phyloP scores from a whole-genome alignment of 2,888 invertebrate genomes.

The Parnassius mnemosyne region DNA sequence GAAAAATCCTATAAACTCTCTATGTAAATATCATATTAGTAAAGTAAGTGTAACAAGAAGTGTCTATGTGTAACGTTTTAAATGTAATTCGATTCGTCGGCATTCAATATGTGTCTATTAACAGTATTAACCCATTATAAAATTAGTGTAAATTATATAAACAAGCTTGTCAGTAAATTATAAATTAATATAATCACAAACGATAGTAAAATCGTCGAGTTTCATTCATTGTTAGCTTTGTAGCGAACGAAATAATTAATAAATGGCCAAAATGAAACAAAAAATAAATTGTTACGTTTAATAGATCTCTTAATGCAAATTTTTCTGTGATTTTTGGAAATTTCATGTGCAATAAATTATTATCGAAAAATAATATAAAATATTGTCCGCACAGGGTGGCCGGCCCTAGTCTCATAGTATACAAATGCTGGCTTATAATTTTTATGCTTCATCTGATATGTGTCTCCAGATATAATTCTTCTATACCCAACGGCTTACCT shows the following conservation, averaged over 20 bases:
- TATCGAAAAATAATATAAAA: slow-evolving; percentile 19
- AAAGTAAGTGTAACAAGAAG: slow-evolving; percentile 18
- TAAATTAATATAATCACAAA: background rate
- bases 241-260: background rate
- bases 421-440: slow-evolving; percentile 5
- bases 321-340: slow-evolving; percentile 64
- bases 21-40: slow-evolving; percentile 23
- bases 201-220: background rate
- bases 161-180: background rate
- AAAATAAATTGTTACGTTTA: slow-evolving; percentile 31
- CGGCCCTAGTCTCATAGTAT: slow-evolving; percentile 50
- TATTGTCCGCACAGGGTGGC: slow-evolving; percentile 45
- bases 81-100: slow-evolving; percentile 1
- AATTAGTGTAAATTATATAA: slow-evolving; percentile 8
- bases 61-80: slow-evolving; percentile 4
- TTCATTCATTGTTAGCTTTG: background rate
- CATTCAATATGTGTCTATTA: slow-evolving; percentile 7
- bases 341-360: slow-evolving; percentile 62
- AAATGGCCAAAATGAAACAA: background rate
- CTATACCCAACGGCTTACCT: slow-evolving; percentile 27
- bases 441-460: slow-evolving; percentile 48
- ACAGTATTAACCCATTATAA: slow-evolving; percentile 8
- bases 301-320: slow-evolving; percentile 60
- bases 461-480: slow-evolving; percentile 41
- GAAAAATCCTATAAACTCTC: slow-evolving; percentile 1